Conservation (phyloP, 2,797 vertebrate genomes). For the Poecilia gillii region DNA sequence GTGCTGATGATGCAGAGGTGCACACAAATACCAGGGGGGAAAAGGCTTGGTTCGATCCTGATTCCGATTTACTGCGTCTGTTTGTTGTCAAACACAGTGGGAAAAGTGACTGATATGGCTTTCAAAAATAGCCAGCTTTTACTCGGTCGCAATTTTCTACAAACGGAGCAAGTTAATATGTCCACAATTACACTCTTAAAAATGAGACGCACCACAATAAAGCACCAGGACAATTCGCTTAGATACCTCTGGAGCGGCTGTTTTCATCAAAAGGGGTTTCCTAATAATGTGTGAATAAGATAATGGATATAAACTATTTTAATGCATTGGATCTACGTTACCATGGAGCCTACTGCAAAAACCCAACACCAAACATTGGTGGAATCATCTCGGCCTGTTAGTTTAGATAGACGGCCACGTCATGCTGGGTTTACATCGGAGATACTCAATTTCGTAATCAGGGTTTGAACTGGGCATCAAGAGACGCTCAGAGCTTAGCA, state of each 20-base stretch:
- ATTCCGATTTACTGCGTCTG: constrained; percentile 19
- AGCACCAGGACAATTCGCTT: constrained; percentile 45
- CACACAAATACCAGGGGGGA: constrained; percentile 27
- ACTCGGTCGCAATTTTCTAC: constrained; percentile 18
- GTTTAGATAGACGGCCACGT: neutral
- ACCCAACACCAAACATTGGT: neutral
- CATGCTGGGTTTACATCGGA: neutral
- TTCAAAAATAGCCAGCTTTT: constrained; percentile 36
- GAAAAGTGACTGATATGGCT: constrained; percentile 18
- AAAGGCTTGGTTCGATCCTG: neutral
- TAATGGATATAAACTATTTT: neutral
- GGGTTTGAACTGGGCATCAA: neutral
- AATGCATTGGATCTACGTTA: neutral
- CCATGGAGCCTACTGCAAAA: neutral
- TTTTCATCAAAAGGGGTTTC: constrained; percentile 64
- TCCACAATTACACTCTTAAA: constrained; percentile 28
- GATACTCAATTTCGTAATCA: neutral
- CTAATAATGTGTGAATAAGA: neutral
- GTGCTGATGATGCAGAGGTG: constrained; percentile 46
- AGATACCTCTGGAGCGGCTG: constrained; percentile 65
- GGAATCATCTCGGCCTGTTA: neutral
- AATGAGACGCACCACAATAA: constrained; percentile 34
- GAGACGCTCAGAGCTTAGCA: neutral
- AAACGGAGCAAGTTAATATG: constrained; percentile 37
- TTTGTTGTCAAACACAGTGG: constrained; percentile 35